Evolutionary conservation across 1,140 invertebrate genomes (phyloP), one percentile per base, ranked within the genome.

Genomic region (Heterodera carotae): DNA sequence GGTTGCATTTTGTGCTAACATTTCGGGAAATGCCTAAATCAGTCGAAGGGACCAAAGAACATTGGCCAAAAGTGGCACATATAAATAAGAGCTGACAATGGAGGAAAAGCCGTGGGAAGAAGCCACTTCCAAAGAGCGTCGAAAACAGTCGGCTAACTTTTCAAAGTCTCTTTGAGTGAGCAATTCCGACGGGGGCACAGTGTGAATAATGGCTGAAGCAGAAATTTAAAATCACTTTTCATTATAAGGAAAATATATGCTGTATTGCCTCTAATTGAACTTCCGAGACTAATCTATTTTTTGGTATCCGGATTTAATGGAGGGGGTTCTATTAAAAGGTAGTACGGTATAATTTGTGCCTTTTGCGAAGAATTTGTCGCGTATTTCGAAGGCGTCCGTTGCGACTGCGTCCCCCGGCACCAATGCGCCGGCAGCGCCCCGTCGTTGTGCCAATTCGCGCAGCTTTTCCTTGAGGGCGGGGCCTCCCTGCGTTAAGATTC

Each of bases 1-100:
- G 33, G 31, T 56, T 10, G 72, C 33, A 27, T 39, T n/a, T 22
- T 15, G n/a, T 34, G 72, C 36, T 34, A 74, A 31, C 72, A 74
- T 74, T 34, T 74, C 72, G 1, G 72, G 72, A 39, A 74, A 74
- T 18, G 72, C 69, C 69, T 71, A 56, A 56, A 22, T 56, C 22
- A 5, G 48, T 56, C 8, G 5, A 8, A 53, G 3, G 3, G 48
- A 25, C 8, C 22, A n/a, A 71, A 7, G 48, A n/a, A n/a, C n/a
- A n/a, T n/a, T 12, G 39, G 48, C 33, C 18, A 53, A 39, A 36
- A 36, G 22, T 10, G 6, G 31, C n/a, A n/a, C n/a, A n/a, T n/a
- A n/a, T n/a, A n/a, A n/a, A 71, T 8, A 22, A 8, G 31, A 31
- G 22, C 31, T 25, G 43, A 71, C 72, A 25, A 74, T 25, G 36